phyloP scores from a whole-genome alignment of 2,888 invertebrate species.

The Drosophila kanekoi region DNA sequence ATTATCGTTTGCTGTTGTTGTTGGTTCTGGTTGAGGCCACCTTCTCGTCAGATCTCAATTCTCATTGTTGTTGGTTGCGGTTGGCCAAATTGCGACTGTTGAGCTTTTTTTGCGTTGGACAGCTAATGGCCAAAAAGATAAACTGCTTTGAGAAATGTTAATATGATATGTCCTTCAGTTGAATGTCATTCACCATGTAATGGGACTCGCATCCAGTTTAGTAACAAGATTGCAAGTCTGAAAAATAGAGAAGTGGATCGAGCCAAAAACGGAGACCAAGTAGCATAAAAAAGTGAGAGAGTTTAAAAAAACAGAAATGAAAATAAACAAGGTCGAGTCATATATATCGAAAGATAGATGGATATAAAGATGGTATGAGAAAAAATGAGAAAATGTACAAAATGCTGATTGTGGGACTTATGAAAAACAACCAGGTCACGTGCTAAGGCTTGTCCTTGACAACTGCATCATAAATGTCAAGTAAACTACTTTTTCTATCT shows the following conservation, averaged over 20 bases:
- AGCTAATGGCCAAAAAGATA: slow-evolving; percentile 47
- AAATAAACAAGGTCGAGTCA: no score
- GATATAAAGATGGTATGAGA: no score
- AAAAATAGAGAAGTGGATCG: no score
- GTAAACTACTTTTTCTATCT: neutral
- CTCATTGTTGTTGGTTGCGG: slow-evolving; percentile 30
- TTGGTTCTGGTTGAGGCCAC: slow-evolving; percentile 14
- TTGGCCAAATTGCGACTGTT: slow-evolving; percentile 55
- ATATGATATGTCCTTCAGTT: slow-evolving; percentile 35
- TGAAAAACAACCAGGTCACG: no score
- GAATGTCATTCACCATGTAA: neutral
- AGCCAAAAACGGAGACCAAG: no score
- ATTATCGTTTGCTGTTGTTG: slow-evolving; percentile 60
- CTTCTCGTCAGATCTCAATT: slow-evolving; percentile 17
- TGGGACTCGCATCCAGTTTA: no score
- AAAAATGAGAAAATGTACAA: no score
- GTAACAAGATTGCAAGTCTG: no score
- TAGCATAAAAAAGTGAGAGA: no score
- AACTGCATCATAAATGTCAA: neutral
- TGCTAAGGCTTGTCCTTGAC: slow-evolving; percentile 3
- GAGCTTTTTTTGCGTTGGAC: slow-evolving; percentile 41
- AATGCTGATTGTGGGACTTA: no score
- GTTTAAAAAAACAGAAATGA: no score
- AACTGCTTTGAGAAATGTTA: slow-evolving; percentile 59
- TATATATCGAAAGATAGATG: no score